Base-by-base conservation (phyloP, 2,888 invertebrate species). In the Sarcophaga variegata region DNA sequence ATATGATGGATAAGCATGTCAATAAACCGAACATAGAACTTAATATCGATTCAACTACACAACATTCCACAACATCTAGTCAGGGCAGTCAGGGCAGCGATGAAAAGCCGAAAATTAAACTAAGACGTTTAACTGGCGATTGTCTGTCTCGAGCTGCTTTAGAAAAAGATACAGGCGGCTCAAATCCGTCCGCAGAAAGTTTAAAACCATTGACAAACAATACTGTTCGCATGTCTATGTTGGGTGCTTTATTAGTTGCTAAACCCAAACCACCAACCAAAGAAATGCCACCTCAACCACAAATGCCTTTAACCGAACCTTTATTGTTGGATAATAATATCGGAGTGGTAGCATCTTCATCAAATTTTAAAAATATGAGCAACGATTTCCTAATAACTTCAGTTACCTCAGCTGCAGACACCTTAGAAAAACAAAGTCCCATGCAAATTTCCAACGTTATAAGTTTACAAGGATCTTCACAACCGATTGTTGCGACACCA, bases 101-200 rank as follows among this genome's bases (percentile, higher is more conserved):
- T 5, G 88, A 82, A 3, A 89, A 80, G 25, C 89, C 89, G 4
- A 89, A 87, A 86, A 91, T 81, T 86, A 91, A 92, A 63, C 90
- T 92, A 6, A 90, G 93, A 54, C 91, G 92, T 79, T 91, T 90
- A 70, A 92, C 90, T 20, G 92, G 90, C 25, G 91, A 90, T 88
- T 91, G 91, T 79, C 88, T 88, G 17, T 76, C 89, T n/a, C 67
- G 88, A 76, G 10, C 87, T 75, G 64, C 76, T 45, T 69, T 72
- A 11, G 83, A 85, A 27, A 81, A 72, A 63, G 22, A 62, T 45
- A 66, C 62, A 3, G 6, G 49, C 0, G 6, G 47, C 1, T 67
- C 59, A 5, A 71, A 54, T 37, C 11, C 78, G 22, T 59, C 45
- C 20, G 22, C 14, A 2, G n/a, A 67, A 2, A 66, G 22, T n/a